Percentiles rank a stretch among this genome's conserved stretches.
phyloP scores from a whole-genome alignment of 1,140 invertebrate species.

The Ceratitis capitata region DNA sequence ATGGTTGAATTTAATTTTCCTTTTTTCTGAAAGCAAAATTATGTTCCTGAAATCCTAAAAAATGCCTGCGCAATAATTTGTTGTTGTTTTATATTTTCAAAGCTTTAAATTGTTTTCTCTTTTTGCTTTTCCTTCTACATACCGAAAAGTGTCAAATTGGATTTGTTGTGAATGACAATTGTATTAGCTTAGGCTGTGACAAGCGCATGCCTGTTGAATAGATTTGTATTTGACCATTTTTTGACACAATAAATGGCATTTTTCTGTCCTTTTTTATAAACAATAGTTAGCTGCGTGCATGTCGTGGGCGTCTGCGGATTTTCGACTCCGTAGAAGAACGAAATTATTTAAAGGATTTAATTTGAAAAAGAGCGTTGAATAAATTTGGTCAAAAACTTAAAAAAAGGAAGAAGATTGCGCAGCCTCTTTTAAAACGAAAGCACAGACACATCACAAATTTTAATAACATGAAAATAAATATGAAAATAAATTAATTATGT shows the following conservation, averaged over 20 bases:
- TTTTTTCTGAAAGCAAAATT: neutral
- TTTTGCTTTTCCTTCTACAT: too few species aligned
- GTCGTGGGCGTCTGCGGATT: neutral
- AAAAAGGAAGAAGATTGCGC: too few species aligned
- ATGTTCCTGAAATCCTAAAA: neutral
- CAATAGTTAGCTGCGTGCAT: neutral
- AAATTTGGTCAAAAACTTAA: too few species aligned
- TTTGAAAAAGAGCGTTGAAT: too few species aligned
- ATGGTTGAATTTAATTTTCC: neutral
- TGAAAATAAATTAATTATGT: too few species aligned
- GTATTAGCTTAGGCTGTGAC: neutral
- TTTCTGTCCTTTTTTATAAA: neutral
- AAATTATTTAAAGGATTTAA: neutral
- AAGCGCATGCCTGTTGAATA: neutral
- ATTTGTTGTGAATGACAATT: neutral
- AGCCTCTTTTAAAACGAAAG: too few species aligned
- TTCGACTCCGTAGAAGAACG: neutral
- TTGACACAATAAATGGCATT: neutral
- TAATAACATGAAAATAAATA: too few species aligned
- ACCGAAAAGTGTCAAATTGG: neutral
- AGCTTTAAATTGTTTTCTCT: neutral
- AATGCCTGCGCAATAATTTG: neutral
- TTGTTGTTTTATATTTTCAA: neutral
- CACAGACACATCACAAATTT: neutral
- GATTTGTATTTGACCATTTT: neutral